Base-by-base conservation (phyloP, 2,113 vertebrate species). In the Labrus mixtus region DNA sequence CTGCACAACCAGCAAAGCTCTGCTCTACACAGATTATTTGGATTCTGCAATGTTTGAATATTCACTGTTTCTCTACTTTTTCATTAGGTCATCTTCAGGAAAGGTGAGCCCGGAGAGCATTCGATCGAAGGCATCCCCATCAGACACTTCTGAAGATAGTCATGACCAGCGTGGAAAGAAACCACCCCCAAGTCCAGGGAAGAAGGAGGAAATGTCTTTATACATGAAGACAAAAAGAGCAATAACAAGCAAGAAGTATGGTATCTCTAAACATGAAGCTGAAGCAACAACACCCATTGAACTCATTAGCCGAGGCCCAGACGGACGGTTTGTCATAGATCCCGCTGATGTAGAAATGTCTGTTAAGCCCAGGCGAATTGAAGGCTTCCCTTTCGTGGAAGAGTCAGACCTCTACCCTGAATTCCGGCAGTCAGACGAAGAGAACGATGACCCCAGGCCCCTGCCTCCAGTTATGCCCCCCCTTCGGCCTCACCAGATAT, bases 141-240 rank as follows among this genome's bases (percentile, higher is more conserved):
- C 98, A 0, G 97, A 98, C 85, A 97, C 97, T 59, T 99, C 97
- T 0, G 97, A 99, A 0, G 97, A 98, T 83, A 96, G 96, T 85
- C 95, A 95, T 78, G 93, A 94, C 76, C 96, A 95, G 0, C 95
- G 94, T 41, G 94, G 95, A 76, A 99, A 96, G 86, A 95, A 96
- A 78, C 95, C 96, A 59, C 83, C 88, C 84, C 92, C 95, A 82
- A 98, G 97, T 85, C 97, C 97, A 60, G 96, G 94, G 64, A 97
- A 95, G 78, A 97, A 98, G 79, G 98, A 98, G 81, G 97, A 98
- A 75, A 87, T 99, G 67, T 99, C 98, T 16, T 92, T 99, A 63
- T 99, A 99, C 89, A 98, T 97, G 93, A 99, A 98, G 94, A 98
- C 97, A 89, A 99, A 98, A 93, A 93, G 97, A 94, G 97, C 97